Base-by-base conservation (phyloP, 2,113 vertebrate genomes). In the Alectura lathami region DNA sequence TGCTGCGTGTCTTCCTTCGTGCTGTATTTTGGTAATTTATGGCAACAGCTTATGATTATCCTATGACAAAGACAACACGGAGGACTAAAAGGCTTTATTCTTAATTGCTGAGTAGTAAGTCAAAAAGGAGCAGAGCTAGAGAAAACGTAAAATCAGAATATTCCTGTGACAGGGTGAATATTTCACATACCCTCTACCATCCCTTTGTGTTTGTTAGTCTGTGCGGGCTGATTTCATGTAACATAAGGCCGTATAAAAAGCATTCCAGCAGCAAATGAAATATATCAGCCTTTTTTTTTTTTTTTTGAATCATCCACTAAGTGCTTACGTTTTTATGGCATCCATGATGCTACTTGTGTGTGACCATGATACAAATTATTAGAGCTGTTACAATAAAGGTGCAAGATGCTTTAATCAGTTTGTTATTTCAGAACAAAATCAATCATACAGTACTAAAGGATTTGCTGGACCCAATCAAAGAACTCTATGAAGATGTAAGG, bases 381-480 rank as follows among this genome's bases (percentile, higher is more conserved):
- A 34, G 34, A 85, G 38, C 29, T 54, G 5, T 62, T 83, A 18
- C 43, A 59, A 87, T 74, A 43, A 93, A 84, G 21, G 34, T 34
- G 38, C 20, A 32, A 60, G 43, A 38, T 72, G 56, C 20, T 91
- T 77, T n/a, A 79, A 85, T 86, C 3, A 11, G 2, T 2, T 47
- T 47, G n/a, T 53, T 13, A 67, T 97, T 98, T 88, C 97, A 99
- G 99, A 99, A 99, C 98, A 99, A 99, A 98, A 99, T 99, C 97
- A 99, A 99, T 98, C 99, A 99, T 94, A 98, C 97, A 26, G 99
- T 99, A 88, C 98, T 99, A 97, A 99, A 99, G 94, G 99, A 99
- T 96, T 97, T 99, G 94, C 98, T 99, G 68, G 99, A 99, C 97
- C 99, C 99, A 73, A 99, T 99, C 95, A 99, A 99, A 98, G 99